phyloP scores from a whole-genome alignment of 2,113 vertebrate genomes.

The Xyrauchen texanus region DNA sequence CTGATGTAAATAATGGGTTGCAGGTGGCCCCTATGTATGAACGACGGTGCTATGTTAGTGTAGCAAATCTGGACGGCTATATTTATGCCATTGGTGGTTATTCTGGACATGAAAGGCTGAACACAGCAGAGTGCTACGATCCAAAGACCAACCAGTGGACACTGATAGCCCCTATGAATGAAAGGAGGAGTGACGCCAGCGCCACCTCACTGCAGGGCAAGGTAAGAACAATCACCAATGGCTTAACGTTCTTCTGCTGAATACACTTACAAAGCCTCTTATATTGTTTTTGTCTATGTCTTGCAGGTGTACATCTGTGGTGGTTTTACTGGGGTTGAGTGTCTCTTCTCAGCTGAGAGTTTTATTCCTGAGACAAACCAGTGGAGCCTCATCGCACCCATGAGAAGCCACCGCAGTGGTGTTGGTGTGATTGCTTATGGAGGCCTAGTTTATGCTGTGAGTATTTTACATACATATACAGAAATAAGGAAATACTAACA shows the following conservation, averaged over 20 bases:
- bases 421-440: slow-evolving; percentile 77
- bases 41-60: slow-evolving; percentile 79
- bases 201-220: slow-evolving; percentile 77
- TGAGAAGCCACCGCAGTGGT: slow-evolving; percentile 79
- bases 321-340: slow-evolving; percentile 80
- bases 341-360: slow-evolving; percentile 78
- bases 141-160: slow-evolving; percentile 83
- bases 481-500: too few species aligned
- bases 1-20: background rate
- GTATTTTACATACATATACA: slow-evolving; percentile 25
- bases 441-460: slow-evolving; percentile 79
- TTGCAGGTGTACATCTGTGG: slow-evolving; percentile 87
- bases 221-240: slow-evolving; percentile 62
- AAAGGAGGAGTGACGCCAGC: slow-evolving; percentile 77
- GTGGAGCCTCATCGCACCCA: slow-evolving; percentile 78
- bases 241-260: too few species aligned
- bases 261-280: too few species aligned
- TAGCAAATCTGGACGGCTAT: slow-evolving; percentile 69
- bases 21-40: slow-evolving; percentile 83
- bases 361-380: slow-evolving; percentile 73
- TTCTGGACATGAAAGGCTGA: slow-evolving; percentile 75
- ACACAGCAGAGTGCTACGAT: slow-evolving; percentile 77
- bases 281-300: background rate
- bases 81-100: slow-evolving; percentile 86
- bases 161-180: slow-evolving; percentile 77